Percentiles rank a stretch among this genome's conserved stretches.
These are phyloP conservation scores for Xenopus borealis DNA, from an alignment of 2,113 vertebrate species.

Conservation along the genomic window DNA sequence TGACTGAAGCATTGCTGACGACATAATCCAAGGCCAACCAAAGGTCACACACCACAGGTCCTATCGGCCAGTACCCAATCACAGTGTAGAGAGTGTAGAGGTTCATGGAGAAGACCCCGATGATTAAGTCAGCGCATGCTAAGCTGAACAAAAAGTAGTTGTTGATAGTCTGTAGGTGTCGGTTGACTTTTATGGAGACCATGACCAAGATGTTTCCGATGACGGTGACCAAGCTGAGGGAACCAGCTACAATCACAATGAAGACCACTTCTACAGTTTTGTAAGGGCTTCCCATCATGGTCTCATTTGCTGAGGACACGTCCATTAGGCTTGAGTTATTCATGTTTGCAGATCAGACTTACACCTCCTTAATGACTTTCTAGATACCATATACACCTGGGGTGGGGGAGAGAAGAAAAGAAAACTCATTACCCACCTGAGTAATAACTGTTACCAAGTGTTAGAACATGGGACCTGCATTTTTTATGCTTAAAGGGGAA, in stretches of 20 bases:
- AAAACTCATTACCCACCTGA: constrained; percentile 30
- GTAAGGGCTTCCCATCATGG: constrained; percentile 78
- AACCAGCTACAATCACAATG: constrained; percentile 93
- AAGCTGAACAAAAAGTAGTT: constrained; percentile 98
- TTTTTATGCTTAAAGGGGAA: too few species aligned
- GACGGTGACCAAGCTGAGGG: constrained; percentile 92
- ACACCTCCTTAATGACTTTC: constrained; percentile 32
- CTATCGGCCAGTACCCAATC: constrained; percentile 96
- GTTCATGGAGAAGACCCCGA: constrained; percentile 98
- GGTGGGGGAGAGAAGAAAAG: constrained; percentile 49
- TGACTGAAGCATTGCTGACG: constrained; percentile 95
- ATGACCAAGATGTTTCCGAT: constrained; percentile 97
- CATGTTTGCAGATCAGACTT: constrained; percentile 62
- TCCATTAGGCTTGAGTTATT: constrained; percentile 85
- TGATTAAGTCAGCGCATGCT: constrained; percentile 96
- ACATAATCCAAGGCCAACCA: constrained; percentile 97
- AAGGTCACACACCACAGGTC: constrained; percentile 94
- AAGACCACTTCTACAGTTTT: constrained; percentile 97
- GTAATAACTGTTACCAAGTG: too few species aligned
- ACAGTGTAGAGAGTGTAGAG: constrained; percentile 97
- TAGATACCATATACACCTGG: constrained; percentile 60
- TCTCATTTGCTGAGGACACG: constrained; percentile 77
- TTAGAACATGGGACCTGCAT: too few species aligned
- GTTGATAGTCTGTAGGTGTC: constrained; percentile 96
- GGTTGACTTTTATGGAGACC: constrained; percentile 97